A percentile compares a stretch with the other conserved stretches of the same genome.
phyloP scores from a whole-genome alignment of 2,113 vertebrate genomes.

The Eptesicus fuscus region DNA sequence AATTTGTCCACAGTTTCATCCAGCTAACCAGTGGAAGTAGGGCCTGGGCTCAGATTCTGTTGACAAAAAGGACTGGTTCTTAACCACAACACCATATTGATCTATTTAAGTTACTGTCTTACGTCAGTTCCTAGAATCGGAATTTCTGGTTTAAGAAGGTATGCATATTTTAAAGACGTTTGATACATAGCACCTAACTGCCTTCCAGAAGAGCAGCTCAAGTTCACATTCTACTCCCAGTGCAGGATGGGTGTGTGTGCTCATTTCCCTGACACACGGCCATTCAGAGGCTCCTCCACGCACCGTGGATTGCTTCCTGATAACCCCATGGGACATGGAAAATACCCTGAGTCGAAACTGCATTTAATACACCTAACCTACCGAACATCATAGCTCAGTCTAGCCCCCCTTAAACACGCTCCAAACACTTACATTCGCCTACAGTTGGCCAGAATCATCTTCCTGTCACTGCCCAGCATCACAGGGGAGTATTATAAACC shows the following conservation, averaged over 20 bases:
- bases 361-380: neutral
- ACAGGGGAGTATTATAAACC: neutral
- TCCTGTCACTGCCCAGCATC: neutral
- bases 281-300: neutral
- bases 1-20: neutral
- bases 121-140: neutral
- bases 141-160: constrained; percentile 11
- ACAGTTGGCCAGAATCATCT: neutral
- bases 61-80: neutral
- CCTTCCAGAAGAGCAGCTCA: neutral
- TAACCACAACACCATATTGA: neutral
- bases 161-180: neutral
- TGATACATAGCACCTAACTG: neutral
- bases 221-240: neutral
- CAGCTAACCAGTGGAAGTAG: neutral
- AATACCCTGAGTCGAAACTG: neutral
- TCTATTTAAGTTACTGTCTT: neutral
- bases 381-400: neutral
- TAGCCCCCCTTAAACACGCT: no score
- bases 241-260: neutral
- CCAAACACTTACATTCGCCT: neutral
- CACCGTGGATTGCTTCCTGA: neutral
- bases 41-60: neutral
- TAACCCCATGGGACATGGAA: neutral
- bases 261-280: neutral